phyloP scores from a whole-genome alignment of 2,113 vertebrate species.

The Aegithalos caudatus region DNA sequence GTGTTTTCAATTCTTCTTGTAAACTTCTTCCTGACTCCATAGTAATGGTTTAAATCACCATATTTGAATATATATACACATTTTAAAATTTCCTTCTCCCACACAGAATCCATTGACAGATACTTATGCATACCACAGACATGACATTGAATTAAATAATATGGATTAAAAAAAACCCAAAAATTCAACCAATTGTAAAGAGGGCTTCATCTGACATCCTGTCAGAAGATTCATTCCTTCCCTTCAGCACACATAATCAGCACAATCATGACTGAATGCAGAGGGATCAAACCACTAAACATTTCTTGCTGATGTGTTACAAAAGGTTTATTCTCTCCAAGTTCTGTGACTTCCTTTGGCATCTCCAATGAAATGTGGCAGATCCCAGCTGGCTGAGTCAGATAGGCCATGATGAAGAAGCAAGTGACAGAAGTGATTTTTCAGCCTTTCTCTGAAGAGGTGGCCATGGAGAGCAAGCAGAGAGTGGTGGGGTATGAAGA shows the following conservation, averaged over 20 bases:
- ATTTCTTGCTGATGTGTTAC: background rate
- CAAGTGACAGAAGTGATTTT: background rate
- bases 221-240: background rate
- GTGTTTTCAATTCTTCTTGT: background rate
- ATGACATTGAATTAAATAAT: background rate
- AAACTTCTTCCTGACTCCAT: background rate
- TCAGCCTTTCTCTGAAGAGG: background rate
- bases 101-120: background rate
- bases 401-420: background rate
- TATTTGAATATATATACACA: background rate
- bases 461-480: background rate
- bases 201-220: background rate
- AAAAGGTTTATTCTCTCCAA: background rate
- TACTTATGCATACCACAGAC: background rate
- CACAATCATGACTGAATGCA: background rate
- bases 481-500: background rate
- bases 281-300: background rate
- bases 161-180: background rate
- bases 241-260: background rate
- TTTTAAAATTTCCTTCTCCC: background rate
- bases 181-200: background rate
- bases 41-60: background rate
- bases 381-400: background rate
- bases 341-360: background rate
- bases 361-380: background rate